Conservation (phyloP, 2,888 invertebrate species). For the Protonemura montana region DNA sequence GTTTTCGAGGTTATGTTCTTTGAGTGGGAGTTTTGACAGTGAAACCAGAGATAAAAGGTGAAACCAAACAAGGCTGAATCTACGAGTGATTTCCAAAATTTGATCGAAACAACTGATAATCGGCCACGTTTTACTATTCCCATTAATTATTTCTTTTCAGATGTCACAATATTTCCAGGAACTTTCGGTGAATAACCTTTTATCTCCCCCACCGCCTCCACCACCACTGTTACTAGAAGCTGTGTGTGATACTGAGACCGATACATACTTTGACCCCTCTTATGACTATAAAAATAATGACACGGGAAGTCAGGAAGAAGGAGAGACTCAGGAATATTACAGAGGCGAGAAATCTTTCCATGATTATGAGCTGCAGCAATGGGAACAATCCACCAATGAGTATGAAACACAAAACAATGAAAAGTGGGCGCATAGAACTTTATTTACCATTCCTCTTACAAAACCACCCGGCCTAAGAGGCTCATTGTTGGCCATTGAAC, state of each 20-base stretch:
- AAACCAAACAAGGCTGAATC: too few species aligned
- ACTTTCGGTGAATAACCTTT: not conserved
- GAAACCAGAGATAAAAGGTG: too few species aligned
- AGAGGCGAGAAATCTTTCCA: not conserved
- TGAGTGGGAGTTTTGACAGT: too few species aligned
- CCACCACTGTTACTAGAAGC: not conserved
- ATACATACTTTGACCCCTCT: not conserved
- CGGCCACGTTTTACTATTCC: not conserved
- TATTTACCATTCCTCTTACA: not conserved
- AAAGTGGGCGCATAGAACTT: not conserved
- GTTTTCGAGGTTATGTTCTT: too few species aligned
- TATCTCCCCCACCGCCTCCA: not conserved
- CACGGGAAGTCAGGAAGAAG: too few species aligned
- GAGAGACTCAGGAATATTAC: too few species aligned
- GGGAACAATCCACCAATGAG: not conserved
- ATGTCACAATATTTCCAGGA: not conserved
- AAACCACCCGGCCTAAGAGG: slow-evolving; percentile 59
- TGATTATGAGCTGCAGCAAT: not conserved
- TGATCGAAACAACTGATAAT: too few species aligned
- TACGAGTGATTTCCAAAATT: too few species aligned
- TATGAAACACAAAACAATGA: not conserved
- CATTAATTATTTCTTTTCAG: not conserved
- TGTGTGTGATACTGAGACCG: not conserved
- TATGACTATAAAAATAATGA: not conserved
- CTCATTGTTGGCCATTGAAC: slow-evolving; percentile 20